These are phyloP conservation scores for Drosophila aldrichi DNA, from an alignment of 2,888 invertebrate species.

Conservation along the genomic window DNA sequence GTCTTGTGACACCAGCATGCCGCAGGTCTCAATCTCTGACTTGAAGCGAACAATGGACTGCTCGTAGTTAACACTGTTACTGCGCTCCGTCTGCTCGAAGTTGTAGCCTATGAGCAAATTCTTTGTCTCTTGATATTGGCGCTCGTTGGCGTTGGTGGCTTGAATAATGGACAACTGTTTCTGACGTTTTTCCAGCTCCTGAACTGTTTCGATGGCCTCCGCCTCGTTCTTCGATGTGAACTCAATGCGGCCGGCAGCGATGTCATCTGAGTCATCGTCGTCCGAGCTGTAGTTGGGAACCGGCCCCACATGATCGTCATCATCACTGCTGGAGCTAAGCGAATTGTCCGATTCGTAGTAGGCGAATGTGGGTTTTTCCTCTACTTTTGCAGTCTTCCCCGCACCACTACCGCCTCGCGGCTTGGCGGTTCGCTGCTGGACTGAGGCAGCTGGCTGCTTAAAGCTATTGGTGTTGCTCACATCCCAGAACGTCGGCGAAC, in stretches of 20 bases:
- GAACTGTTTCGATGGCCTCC: slow-evolving; percentile 91
- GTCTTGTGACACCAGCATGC: slow-evolving; percentile 80
- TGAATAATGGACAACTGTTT: slow-evolving; percentile 84
- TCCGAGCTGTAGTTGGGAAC: slow-evolving; percentile 77
- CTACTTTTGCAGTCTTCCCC: not conserved
- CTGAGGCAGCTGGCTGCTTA: slow-evolving; percentile 30
- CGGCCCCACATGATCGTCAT: slow-evolving; percentile 82
- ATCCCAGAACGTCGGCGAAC: slow-evolving; percentile 85
- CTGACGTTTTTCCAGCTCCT: slow-evolving; percentile 85
- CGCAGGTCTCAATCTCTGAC: slow-evolving; percentile 77
- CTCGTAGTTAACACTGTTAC: slow-evolving; percentile 62
- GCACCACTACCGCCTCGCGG: not conserved
- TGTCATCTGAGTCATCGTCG: slow-evolving; percentile 83
- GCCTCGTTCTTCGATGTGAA: slow-evolving; percentile 94
- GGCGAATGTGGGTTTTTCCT: slow-evolving; percentile 54
- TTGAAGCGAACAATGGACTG: slow-evolving; percentile 79
- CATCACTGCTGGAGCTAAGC: slow-evolving; percentile 86
- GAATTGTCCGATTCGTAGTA: slow-evolving; percentile 86
- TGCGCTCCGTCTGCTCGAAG: slow-evolving; percentile 51
- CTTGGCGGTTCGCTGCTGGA: slow-evolving; percentile 19
- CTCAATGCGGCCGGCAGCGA: slow-evolving; percentile 90
- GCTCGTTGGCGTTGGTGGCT: slow-evolving; percentile 84
- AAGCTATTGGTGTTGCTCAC: slow-evolving; percentile 64
- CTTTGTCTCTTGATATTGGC: slow-evolving; percentile 84
- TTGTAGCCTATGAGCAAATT: slow-evolving; percentile 84